phyloP scores from a whole-genome alignment of 2,888 invertebrate genomes.

The Cantharis rustica region DNA sequence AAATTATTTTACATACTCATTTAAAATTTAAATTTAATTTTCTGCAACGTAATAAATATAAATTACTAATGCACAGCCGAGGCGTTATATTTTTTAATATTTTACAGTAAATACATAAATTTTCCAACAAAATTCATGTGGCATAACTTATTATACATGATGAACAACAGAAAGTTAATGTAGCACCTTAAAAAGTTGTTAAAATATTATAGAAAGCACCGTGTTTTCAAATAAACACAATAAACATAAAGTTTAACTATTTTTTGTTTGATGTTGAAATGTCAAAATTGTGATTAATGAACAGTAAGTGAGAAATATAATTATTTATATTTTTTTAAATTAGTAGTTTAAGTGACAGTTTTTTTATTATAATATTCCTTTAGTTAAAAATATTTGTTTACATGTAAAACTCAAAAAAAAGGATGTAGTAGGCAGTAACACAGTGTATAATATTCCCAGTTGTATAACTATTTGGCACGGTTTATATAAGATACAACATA shows the following conservation, averaged over 20 bases:
- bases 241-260: neutral
- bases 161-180: neutral
- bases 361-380: neutral
- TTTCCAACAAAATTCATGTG: neutral
- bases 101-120: neutral
- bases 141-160: neutral
- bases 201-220: neutral
- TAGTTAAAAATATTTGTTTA: neutral
- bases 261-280: neutral
- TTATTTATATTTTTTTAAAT: neutral
- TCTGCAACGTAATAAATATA: neutral
- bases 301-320: neutral
- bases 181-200: neutral
- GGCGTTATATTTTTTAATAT: neutral
- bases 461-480: conserved; percentile 25
- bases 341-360: neutral
- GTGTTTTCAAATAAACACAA: neutral
- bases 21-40: neutral
- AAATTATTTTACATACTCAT: neutral
- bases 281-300: neutral
- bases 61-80: neutral
- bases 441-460: conserved; percentile 21
- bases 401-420: neutral
- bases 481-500: conserved; percentile 32
- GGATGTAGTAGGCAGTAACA: neutral